Evolutionary conservation across 2,888 invertebrate species (phyloP).

Genomic region (Yponomeuta cagnagella): DNA sequence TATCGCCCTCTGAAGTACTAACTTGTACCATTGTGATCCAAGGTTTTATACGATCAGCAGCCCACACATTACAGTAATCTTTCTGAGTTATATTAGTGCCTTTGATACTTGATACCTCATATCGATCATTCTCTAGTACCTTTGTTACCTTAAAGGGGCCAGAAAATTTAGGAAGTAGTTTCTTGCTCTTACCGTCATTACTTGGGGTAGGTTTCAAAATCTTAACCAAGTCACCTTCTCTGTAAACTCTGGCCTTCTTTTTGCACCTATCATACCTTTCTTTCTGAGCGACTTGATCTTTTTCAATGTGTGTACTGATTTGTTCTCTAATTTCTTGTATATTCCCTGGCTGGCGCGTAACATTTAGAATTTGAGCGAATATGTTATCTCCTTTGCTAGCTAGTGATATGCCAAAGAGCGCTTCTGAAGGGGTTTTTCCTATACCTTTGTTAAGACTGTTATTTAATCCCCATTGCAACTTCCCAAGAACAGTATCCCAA

Average conservation of each 20-base stretch:
- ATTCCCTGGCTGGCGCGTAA: background rate
- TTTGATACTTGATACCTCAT: conserved; percentile 21
- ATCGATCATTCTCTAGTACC: conserved; percentile 20
- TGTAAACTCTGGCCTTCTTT: conserved; percentile 7
- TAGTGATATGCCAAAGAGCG: conserved; percentile 9
- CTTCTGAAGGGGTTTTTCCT: conserved; percentile 12
- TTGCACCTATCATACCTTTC: conserved; percentile 12
- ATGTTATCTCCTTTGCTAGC: conserved; percentile 7
- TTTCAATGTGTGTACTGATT: conserved; percentile 6
- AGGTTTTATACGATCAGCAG: conserved; percentile 7
- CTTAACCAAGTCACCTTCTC: conserved; percentile 16
- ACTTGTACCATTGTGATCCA: background rate
- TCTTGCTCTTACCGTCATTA: conserved; percentile 19
- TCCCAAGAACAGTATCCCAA: conserved; percentile 10
- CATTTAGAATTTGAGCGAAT: conserved; percentile 1
- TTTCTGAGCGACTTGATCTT: conserved; percentile 12
- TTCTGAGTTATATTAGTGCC: conserved; percentile 8
- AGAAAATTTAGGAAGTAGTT: conserved; percentile 19
- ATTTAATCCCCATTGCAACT: conserved; percentile 14
- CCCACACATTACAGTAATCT: background rate
- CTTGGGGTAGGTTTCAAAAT: conserved; percentile 6
- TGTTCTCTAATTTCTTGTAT: background rate
- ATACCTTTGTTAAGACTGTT: conserved; percentile 6
- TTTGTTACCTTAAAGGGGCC: conserved; percentile 20
- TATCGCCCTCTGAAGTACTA: background rate